A percentile compares a stretch with the other conserved stretches of the same genome.
phyloP scores from a whole-genome alignment of 2,888 invertebrate species.

The Bellardia pandia region DNA sequence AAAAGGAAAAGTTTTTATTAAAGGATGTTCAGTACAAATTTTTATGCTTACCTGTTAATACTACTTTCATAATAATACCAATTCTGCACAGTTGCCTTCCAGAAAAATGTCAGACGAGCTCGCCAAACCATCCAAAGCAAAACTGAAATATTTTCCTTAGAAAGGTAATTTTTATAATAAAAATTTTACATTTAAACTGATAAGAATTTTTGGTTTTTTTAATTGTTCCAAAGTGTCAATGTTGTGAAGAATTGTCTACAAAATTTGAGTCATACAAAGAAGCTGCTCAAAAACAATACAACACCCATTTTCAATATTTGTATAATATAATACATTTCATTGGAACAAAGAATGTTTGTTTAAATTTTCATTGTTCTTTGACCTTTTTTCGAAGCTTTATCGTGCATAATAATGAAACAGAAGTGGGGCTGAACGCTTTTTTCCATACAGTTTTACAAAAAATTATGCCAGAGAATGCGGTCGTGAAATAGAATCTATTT shows the following conservation, averaged over 20 bases:
- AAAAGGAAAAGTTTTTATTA: slow-evolving; percentile 42
- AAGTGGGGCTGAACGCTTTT: no score
- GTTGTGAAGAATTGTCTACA: slow-evolving; percentile 32
- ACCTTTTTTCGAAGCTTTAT: no score
- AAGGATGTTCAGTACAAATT: slow-evolving; percentile 43
- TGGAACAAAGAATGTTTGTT: no score
- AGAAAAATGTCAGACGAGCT: slow-evolving; percentile 39
- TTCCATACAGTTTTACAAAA: no score
- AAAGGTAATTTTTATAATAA: slow-evolving; percentile 39
- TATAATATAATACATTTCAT: no score
- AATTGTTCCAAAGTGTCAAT: slow-evolving; percentile 41
- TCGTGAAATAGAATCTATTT: no score
- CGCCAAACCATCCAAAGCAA: slow-evolving; percentile 27
- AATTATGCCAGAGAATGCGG: no score
- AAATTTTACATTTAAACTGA: slow-evolving; percentile 17
- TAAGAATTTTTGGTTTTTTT: slow-evolving; percentile 38
- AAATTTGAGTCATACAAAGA: background rate
- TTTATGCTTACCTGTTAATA: slow-evolving; percentile 41
- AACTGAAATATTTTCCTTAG: slow-evolving; percentile 51
- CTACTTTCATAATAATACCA: slow-evolving; percentile 52
- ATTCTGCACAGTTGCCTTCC: slow-evolving; percentile 1
- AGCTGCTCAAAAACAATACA: slow-evolving; percentile 44
- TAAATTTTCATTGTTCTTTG: no score
- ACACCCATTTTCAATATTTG: no score
- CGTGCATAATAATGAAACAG: no score